Evolutionary conservation across 2,888 invertebrate species (phyloP).

Genomic region (Idaea dimidiata): DNA sequence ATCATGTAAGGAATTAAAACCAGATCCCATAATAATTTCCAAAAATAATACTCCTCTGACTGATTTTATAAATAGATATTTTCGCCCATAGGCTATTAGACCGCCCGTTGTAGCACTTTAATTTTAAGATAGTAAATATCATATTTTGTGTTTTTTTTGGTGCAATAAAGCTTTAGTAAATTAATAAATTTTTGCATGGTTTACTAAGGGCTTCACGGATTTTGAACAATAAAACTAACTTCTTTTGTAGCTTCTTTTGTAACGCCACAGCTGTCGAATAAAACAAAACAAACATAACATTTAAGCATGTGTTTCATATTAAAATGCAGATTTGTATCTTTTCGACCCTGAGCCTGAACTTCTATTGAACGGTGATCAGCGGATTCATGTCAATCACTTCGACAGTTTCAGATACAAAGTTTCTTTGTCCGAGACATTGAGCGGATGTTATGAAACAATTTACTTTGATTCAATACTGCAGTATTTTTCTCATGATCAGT

Average conservation of each 20-base stretch:
- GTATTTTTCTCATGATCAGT: neutral
- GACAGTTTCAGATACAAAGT: slow-evolving; percentile 10
- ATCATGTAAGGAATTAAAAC: neutral
- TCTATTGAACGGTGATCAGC: slow-evolving; percentile 19
- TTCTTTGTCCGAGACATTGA: neutral
- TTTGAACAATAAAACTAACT: too few species aligned
- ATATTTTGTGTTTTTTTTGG: too few species aligned
- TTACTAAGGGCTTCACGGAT: too few species aligned
- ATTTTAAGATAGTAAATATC: too few species aligned
- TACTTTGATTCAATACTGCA: slow-evolving; percentile 7
- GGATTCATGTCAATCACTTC: slow-evolving; percentile 24
- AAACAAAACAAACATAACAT: slow-evolving; percentile 25
- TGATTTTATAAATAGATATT: too few species aligned
- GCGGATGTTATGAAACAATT: slow-evolving; percentile 18
- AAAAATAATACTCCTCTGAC: neutral
- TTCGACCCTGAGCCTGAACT: slow-evolving; percentile 31
- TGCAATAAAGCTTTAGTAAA: too few species aligned
- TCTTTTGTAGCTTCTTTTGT: too few species aligned
- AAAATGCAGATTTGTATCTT: slow-evolving; percentile 8
- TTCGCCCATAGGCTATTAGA: too few species aligned
- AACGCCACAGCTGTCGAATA: slow-evolving; percentile 22
- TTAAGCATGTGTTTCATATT: slow-evolving; percentile 33
- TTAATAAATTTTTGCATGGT: too few species aligned
- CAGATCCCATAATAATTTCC: neutral
- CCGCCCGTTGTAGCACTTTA: too few species aligned